Evolutionary conservation across 2,797 vertebrate genomes (phyloP), one percentile per base, ranked within the genome.

Genomic region (Decapterus maruadsi): DNA sequence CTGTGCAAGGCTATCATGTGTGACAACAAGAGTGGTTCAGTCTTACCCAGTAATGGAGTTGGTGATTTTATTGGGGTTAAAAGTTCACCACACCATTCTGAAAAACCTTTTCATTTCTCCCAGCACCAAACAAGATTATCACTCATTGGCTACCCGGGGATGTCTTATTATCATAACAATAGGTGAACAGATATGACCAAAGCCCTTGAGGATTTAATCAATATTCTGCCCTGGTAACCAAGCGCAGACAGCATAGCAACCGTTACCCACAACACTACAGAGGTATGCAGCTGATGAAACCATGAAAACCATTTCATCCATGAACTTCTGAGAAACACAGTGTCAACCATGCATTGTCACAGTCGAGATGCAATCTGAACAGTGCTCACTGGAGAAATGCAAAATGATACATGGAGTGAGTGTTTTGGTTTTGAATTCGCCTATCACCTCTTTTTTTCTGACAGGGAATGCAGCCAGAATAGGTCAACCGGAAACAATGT

Each of bases 101-200:
- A 77, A n/a, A 80, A 89, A 77, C 43, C 77, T 68, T 90, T 92
- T 87, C 58, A 90, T 89, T 90, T 86, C 84, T 80, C 75, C 65
- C 4, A 43, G 19, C 55, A 80, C 67, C 75, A 85, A 91, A 92
- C 77, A 82, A 82, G 77, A 90, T 82, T 55, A 90, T 86, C 84
- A 70, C 77, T 91, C 89, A 89, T 60, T 89, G 87, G 86, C 78
- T 80, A 77, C 75, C 71, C 77, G 1, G 58, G 75, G 81, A 89
- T 70, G 56, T 71, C 73, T 84, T 78, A 94, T 94, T 91, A 93
- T 70, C 87, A 90, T 92, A 93, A 93, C 89, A 94, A 94, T 89
- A 72, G 85, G 63, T 84, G 83, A 83, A 86, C 75, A 76, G 78
- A 91, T 90, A 84, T 82, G 71, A 85, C 83, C 85, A 81, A 73